phyloP scores from a whole-genome alignment of 2,888 invertebrate genomes.

The Hartigia nigra region DNA sequence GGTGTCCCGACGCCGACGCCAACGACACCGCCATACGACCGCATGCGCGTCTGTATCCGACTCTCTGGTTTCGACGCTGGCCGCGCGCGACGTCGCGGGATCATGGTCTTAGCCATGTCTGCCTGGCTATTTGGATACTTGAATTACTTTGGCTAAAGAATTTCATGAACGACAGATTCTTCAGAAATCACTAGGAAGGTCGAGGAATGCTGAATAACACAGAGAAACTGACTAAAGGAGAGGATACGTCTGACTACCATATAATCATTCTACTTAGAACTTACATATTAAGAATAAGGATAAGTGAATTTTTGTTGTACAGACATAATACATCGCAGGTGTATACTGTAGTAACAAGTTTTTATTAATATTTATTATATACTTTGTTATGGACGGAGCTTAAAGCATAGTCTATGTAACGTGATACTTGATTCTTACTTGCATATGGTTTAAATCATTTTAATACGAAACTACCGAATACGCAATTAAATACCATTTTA shows the following conservation, averaged over 20 bases:
- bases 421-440: slow-evolving; percentile 35
- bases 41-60: neutral
- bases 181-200: neutral
- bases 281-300: neutral
- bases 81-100: neutral
- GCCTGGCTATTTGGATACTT: neutral
- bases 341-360: neutral
- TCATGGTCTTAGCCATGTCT: neutral
- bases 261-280: neutral
- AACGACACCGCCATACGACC: neutral
- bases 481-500: too few species aligned
- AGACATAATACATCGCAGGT: neutral
- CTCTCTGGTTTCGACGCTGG: neutral
- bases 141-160: neutral
- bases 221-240: neutral
- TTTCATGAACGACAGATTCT: neutral
- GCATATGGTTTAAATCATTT: neutral
- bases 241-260: neutral
- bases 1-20: neutral
- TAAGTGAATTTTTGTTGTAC: neutral
- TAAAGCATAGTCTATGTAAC: slow-evolving; percentile 16
- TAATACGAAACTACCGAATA: neutral
- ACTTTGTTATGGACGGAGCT: slow-evolving; percentile 12
- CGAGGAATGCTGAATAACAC: neutral
- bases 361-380: slow-evolving; percentile 18